Evolutionary conservation across 2,888 invertebrate genomes (phyloP).

Genomic region (Temnothorax rugatulus): DNA sequence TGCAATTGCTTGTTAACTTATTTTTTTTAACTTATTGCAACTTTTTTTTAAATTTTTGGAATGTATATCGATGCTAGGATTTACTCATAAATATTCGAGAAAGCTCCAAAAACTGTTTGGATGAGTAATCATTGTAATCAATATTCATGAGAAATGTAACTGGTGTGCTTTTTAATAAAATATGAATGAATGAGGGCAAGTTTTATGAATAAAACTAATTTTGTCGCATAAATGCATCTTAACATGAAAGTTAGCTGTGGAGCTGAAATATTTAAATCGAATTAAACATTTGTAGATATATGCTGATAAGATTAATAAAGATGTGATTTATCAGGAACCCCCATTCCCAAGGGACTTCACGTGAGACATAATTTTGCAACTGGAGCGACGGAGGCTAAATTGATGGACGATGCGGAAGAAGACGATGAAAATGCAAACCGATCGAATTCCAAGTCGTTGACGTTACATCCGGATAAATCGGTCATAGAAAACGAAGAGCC

Average conservation of each 20-base stretch:
- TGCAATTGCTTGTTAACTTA: too few species aligned
- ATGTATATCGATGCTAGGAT: too few species aligned
- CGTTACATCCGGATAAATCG: conserved; percentile 79
- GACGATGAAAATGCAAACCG: conserved; percentile 55
- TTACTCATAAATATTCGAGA: background rate
- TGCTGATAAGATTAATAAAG: conserved; percentile 38
- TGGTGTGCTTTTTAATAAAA: background rate
- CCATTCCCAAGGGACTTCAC: conserved; percentile 92
- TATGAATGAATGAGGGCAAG: background rate
- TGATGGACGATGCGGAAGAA: conserved; percentile 86
- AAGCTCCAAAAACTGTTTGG: background rate
- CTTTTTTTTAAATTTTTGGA: too few species aligned
- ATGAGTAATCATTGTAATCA: background rate
- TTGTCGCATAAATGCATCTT: background rate
- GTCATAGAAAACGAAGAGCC: conserved; percentile 69
- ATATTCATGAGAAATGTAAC: background rate
- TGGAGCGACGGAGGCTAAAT: conserved; percentile 91
- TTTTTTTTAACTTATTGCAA: too few species aligned
- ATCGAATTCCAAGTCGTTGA: conserved; percentile 75
- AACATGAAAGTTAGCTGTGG: background rate
- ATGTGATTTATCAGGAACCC: conserved; percentile 88
- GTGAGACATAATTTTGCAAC: conserved; percentile 92
- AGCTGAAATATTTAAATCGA: background rate
- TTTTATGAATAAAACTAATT: background rate
- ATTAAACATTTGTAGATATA: background rate